Conservation (phyloP, 2,888 invertebrate genomes). For the Rotaria macrura region DNA sequence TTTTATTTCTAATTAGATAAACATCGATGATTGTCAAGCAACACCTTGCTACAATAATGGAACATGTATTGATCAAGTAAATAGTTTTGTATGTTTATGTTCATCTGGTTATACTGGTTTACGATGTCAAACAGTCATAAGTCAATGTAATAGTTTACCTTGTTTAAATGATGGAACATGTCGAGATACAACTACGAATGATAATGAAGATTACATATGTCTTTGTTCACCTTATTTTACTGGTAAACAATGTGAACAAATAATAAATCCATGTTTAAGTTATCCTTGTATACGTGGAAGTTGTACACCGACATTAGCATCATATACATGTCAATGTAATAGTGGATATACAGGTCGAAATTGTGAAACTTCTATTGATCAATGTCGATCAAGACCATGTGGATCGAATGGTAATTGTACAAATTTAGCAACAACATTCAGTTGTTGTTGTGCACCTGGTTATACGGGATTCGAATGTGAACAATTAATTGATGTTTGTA, state of each 20-base stretch:
- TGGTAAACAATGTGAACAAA: conserved; percentile 9
- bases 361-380: conserved; percentile 24
- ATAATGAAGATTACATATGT: neutral
- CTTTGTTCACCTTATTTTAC: conserved; percentile 2
- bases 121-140: conserved; percentile 24
- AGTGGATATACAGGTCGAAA: conserved; percentile 65
- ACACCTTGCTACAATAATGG: conserved; percentile 26
- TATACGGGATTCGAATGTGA: conserved; percentile 5
- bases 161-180: neutral
- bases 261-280: conserved; percentile 11
- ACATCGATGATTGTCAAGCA: conserved; percentile 31
- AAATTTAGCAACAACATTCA: neutral
- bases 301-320: neutral
- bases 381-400: conserved; percentile 27
- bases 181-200: neutral
- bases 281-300: neutral
- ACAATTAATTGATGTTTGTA: conserved; percentile 29
- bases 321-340: conserved; percentile 45
- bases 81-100: conserved; percentile 32
- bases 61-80: conserved; percentile 26
- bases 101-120: conserved; percentile 26
- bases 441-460: conserved; percentile 20
- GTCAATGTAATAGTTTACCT: conserved; percentile 4
- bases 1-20: no score
- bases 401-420: neutral